Evolutionary conservation across 2,113 vertebrate genomes (phyloP).

Genomic region (Cinclus cinclus): DNA sequence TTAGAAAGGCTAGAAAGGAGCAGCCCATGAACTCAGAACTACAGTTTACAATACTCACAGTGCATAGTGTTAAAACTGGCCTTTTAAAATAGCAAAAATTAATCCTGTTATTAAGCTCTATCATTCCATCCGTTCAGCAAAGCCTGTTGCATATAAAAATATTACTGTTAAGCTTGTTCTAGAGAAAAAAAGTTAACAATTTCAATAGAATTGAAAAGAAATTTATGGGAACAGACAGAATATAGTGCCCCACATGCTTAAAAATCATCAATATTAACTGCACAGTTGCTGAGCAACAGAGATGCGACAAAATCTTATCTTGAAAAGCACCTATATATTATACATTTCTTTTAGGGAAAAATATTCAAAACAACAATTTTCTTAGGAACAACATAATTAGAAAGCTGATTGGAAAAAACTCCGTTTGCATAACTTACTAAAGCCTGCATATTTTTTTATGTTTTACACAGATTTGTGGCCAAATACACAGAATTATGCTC

Average conservation of each 20-base stretch:
- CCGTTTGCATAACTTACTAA: background rate
- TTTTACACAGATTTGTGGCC: background rate
- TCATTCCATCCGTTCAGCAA: background rate
- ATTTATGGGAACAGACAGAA: background rate
- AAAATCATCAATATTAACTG: background rate
- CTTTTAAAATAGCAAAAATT: background rate
- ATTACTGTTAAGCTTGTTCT: background rate
- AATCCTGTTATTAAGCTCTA: background rate
- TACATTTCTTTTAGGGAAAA: background rate
- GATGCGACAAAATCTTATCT: background rate
- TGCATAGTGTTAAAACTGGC: background rate
- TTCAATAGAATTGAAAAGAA: background rate
- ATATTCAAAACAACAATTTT: background rate
- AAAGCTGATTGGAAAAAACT: slow-evolving; percentile 7
- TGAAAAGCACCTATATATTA: background rate
- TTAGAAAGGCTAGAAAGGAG: background rate
- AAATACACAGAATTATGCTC: background rate
- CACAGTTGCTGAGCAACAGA: background rate
- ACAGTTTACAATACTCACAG: background rate
- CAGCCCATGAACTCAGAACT: background rate
- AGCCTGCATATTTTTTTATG: background rate
- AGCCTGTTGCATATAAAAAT: background rate
- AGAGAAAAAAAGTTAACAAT: background rate
- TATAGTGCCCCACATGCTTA: accelerated
- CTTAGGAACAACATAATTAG: slow-evolving; percentile 14